Percentiles rank a stretch among this genome's conserved stretches.
Conservation (phyloP, 1,140 invertebrate species). For the Mycetomoellerius zeteki region DNA sequence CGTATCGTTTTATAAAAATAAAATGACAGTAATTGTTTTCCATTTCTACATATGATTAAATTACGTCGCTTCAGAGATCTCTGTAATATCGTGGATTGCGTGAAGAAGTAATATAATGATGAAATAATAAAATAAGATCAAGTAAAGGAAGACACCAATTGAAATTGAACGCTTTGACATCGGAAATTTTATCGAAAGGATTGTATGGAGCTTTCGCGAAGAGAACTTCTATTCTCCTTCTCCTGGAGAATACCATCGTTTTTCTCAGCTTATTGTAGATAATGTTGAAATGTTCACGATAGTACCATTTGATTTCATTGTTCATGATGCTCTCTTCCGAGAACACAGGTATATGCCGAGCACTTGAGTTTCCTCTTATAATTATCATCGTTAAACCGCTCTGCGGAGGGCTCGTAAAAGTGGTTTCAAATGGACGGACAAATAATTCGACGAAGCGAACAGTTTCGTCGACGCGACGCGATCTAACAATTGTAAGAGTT, state of each 20-base stretch:
- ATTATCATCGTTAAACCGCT: constrained; percentile 63
- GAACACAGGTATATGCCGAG: neutral
- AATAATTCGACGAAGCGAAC: constrained; percentile 13
- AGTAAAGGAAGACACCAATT: constrained; percentile 12
- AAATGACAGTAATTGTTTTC: neutral
- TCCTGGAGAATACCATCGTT: constrained; percentile 1
- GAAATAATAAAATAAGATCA: constrained; percentile 12
- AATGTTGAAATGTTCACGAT: constrained; percentile 46
- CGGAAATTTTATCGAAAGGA: constrained; percentile 20
- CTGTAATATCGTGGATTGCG: neutral
- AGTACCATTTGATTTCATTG: constrained; percentile 56
- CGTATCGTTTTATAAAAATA: neutral
- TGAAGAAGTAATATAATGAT: constrained; percentile 6
- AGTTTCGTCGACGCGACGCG: constrained; percentile 12
- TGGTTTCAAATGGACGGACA: constrained; percentile 35
- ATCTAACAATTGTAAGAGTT: constrained; percentile 39
- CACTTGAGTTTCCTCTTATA: constrained; percentile 34
- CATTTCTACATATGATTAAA: neutral
- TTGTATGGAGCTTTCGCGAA: constrained; percentile 1
- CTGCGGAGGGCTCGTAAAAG: constrained; percentile 19
- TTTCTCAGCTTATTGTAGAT: constrained; percentile 17
- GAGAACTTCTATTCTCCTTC: constrained; percentile 18
- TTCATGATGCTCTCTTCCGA: constrained; percentile 18
- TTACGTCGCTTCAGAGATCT: neutral
- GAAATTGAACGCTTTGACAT: constrained; percentile 30